These are phyloP conservation scores for Megaptera novaeangliae DNA, from an alignment of 2,113 vertebrate species.

Conservation along the genomic window DNA sequence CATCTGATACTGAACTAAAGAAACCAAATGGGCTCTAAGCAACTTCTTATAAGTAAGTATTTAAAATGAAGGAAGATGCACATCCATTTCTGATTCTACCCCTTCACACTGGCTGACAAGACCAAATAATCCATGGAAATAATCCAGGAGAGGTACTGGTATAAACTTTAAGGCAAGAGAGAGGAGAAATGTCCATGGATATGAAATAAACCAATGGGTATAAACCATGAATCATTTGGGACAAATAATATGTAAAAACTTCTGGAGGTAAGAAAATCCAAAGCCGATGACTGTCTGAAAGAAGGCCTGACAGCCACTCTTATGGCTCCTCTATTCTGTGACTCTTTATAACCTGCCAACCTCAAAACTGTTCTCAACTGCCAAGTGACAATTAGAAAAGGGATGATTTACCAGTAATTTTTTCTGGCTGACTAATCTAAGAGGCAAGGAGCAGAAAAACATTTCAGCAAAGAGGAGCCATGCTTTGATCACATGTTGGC, in stretches of 20 bases:
- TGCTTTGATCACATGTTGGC: background rate
- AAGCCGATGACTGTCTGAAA: background rate
- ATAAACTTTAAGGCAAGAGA: background rate
- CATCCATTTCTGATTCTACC: background rate
- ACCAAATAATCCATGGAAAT: slow-evolving; percentile 29
- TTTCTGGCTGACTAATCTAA: background rate
- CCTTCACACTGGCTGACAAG: slow-evolving; percentile 64
- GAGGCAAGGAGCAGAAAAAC: background rate
- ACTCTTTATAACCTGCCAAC: background rate
- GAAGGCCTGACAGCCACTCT: background rate
- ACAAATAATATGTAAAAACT: background rate
- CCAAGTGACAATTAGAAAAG: background rate
- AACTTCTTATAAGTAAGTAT: background rate
- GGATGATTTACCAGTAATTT: background rate
- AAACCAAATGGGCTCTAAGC: background rate
- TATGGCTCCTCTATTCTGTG: background rate
- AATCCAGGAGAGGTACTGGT: background rate
- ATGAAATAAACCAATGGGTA: background rate
- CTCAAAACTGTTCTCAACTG: background rate
- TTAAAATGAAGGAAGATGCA: background rate
- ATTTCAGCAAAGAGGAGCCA: background rate
- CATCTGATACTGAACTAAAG: background rate
- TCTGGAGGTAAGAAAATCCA: background rate
- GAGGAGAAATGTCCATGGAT: background rate
- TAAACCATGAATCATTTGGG: background rate